Base-by-base conservation (phyloP, 2,797 vertebrate species). In the Microhierax caerulescens region DNA sequence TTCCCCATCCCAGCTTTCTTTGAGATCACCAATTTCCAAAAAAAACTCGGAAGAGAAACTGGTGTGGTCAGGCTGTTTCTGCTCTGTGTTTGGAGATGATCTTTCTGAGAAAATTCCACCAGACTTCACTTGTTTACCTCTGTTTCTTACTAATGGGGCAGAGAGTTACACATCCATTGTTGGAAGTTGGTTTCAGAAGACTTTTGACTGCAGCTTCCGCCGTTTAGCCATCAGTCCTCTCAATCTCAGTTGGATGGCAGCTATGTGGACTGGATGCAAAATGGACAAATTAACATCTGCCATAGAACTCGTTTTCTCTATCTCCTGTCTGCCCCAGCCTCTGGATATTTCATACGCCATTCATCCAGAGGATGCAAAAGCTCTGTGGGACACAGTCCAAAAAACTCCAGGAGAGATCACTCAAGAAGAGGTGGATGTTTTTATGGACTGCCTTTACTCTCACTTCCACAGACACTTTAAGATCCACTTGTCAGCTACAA, bases 391-490 rank as follows among this genome's bases (percentile, higher is more conserved):
- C 81, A 98, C 98, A 7, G 95, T 99, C 93, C 98, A 98, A 20
- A 97, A 97, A 74, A 96, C 94, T 7, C 96, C 96, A 4, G 98
- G 97, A 18, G 98, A 97, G 28, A 96, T 99, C 36, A 98, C 98
- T 22, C 97, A 99, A 7, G 98, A 99, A 75, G 99, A 99, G 87
- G 99, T 99, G 84, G 98, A 96, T 61, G 61, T 97, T 45, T 99
- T 99, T 97, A 98, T 99, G 97, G 98, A 98, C 54, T 98, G 98
- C 48, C 98, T 99, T 81, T 98, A 98, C 87, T 98, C 97, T 51
- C 99, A 99, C 96, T 99, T 99, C 87, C 98, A 99, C 97, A 98
- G 99, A 95, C 99, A 99, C 97, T 99, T 99, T 97, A 98, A 97
- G 96, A 98, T 99, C 95, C 98, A 98, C 76, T 98, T 99, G 79